phyloP scores from a whole-genome alignment of 1,140 invertebrate genomes.

The Eciton burchellii region DNA sequence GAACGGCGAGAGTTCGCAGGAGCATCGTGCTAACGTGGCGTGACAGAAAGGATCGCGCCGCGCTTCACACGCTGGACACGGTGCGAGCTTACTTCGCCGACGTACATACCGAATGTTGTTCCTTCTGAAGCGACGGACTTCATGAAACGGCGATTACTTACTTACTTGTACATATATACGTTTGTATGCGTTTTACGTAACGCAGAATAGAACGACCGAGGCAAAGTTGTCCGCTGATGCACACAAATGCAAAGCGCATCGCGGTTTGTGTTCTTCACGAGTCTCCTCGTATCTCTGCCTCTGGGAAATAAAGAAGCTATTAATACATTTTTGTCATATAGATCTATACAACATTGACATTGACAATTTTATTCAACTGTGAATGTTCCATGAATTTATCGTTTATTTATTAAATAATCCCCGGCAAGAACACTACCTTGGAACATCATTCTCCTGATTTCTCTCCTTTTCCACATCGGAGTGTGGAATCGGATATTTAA shows the following conservation, averaged over 20 bases:
- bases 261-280: not conserved
- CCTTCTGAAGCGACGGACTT: constrained; percentile 8
- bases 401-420: constrained; percentile 46
- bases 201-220: not conserved
- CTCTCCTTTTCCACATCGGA: not conserved
- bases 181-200: not conserved
- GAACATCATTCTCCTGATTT: constrained; percentile 9
- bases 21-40: not conserved
- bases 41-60: constrained; percentile 35
- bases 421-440: not conserved
- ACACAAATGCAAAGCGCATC: no score
- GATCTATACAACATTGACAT: not conserved
- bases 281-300: not conserved
- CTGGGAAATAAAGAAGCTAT: constrained; percentile 27
- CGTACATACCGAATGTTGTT: not conserved
- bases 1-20: not conserved
- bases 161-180: constrained; percentile 21
- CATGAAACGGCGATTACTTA: constrained; percentile 44
- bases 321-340: constrained; percentile 2
- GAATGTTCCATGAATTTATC: not conserved
- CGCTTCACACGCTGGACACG: not conserved
- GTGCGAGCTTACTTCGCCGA: not conserved
- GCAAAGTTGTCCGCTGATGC: constrained; percentile 8
- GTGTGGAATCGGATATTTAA: constrained; percentile 27
- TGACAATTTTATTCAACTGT: not conserved